phyloP scores from a whole-genome alignment of 2,797 vertebrate genomes.

The Eutrigla gurnardus region DNA sequence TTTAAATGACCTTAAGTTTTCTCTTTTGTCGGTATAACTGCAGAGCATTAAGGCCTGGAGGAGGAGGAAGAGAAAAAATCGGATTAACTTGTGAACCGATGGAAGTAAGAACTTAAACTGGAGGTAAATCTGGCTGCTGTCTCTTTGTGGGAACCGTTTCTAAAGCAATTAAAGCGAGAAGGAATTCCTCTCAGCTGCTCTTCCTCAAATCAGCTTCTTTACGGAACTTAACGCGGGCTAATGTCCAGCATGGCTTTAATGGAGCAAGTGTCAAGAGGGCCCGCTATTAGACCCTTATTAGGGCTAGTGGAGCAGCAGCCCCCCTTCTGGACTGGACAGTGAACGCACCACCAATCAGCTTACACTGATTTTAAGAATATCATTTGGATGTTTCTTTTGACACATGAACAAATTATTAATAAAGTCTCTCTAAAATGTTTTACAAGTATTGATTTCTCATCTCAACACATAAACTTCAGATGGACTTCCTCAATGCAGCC shows the following conservation, averaged over 20 bases:
- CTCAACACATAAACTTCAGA: background rate
- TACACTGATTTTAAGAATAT: background rate
- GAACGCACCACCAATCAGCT: conserved; percentile 11
- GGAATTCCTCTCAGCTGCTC: conserved; percentile 93
- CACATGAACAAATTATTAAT: background rate
- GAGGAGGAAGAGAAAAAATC: conserved; percentile 83
- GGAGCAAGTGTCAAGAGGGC: conserved; percentile 74
- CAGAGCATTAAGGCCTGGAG: conserved; percentile 73
- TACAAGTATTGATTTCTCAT: background rate
- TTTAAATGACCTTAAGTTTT: conserved; percentile 39
- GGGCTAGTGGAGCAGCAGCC: conserved; percentile 44
- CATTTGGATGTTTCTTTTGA: background rate
- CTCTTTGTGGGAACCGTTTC: conserved; percentile 94
- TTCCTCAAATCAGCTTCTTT: conserved; percentile 92
- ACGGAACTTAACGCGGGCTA: conserved; percentile 88
- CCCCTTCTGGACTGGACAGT: conserved; percentile 12
- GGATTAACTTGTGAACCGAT: conserved; percentile 97
- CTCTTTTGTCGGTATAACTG: conserved; percentile 47
- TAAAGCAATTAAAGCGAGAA: conserved; percentile 97
- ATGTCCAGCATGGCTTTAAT: conserved; percentile 89
- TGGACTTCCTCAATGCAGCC: background rate
- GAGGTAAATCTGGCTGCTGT: conserved; percentile 93
- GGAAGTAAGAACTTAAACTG: conserved; percentile 96
- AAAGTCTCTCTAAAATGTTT: background rate
- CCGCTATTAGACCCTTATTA: conserved; percentile 67